Evolutionary conservation across 2,797 vertebrate species (phyloP), one percentile per base, ranked within the genome.

Genomic region (Fundulus diaphanus): DNA sequence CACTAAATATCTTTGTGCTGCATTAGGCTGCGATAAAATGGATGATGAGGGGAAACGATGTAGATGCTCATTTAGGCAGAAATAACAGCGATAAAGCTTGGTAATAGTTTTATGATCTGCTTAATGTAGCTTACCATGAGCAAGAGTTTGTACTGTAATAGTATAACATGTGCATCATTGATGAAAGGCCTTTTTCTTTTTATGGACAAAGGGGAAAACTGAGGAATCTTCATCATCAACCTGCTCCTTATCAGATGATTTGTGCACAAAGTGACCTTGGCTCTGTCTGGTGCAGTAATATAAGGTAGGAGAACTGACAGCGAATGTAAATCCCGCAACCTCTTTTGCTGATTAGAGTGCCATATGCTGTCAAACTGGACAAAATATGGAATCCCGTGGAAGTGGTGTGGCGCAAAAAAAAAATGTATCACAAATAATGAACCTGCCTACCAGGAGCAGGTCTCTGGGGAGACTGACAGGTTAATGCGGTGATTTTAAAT

Each of bases 271-370:
- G 86, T 91, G 90, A 93, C 93, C 92, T 93, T 91, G 87, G 68
- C 49, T 57, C 61, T 73, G 88, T 87, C 85, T 81, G 85, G 73
- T 77, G 84, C 56, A 56, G 81, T 77, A 74, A 82, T 78, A 74
- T 71, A 72, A 74, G 72, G 80, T 44, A 31, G 40, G 27, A 68
- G 82, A 73, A 70, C 56, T 88, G 90, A 91, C 87, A 89, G 82
- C 69, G 83, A 83, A 92, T 88, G 85, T 92, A 92, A 94, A 93
- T 94, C 91, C 91, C 22, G 2, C 11, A 22, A 66, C 6, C 67
- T 85, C 87, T 88, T 90, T 87, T 80, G 85, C 78, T 94, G 91
- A 94, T 94, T 93, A 85, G 86, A 92, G 83, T 91, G 82, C 76
- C 83, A 81, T 82, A 85, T 78, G 78, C 68, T 67, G 78, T 76